Percentiles rank a stretch among this genome's conserved stretches.
phyloP scores from a whole-genome alignment of 2,888 invertebrate genomes.

The Oxyteleia sp. region DNA sequence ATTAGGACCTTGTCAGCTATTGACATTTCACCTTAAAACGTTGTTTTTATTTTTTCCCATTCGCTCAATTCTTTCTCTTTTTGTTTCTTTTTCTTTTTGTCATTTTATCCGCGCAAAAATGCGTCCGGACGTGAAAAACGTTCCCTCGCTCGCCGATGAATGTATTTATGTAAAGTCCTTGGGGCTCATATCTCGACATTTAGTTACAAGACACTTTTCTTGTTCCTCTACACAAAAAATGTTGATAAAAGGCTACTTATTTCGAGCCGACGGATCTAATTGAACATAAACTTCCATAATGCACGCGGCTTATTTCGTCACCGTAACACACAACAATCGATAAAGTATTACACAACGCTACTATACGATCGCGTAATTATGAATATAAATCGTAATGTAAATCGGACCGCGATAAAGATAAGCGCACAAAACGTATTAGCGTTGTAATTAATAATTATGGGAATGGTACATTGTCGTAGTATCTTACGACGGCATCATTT shows the following conservation, averaged over 20 bases:
- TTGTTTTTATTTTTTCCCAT: too few relatives aligned
- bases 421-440: constrained; percentile 42
- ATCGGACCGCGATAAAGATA: constrained; percentile 54
- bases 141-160: constrained; percentile 16
- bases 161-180: constrained; percentile 40
- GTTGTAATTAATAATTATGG: constrained; percentile 54
- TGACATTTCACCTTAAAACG: too few relatives aligned
- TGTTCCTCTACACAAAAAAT: constrained; percentile 20
- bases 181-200: constrained; percentile 49
- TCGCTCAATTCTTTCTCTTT: too few relatives aligned
- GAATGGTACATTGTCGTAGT: constrained; percentile 39
- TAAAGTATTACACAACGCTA: constrained; percentile 46
- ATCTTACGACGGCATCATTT: constrained; percentile 34
- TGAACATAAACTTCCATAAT: constrained; percentile 56
- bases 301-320: constrained; percentile 54
- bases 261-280: constrained; percentile 48
- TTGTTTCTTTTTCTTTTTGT: too few relatives aligned
- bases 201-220: constrained; percentile 52
- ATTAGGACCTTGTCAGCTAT: too few relatives aligned
- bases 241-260: constrained; percentile 36
- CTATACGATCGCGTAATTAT: constrained; percentile 47
- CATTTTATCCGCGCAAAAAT: too few relatives aligned
- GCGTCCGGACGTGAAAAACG: too few relatives aligned
- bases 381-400: constrained; percentile 46
- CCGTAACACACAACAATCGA: constrained; percentile 40